phyloP scores from a whole-genome alignment of 2,888 invertebrate species.

The Aradus depressus region DNA sequence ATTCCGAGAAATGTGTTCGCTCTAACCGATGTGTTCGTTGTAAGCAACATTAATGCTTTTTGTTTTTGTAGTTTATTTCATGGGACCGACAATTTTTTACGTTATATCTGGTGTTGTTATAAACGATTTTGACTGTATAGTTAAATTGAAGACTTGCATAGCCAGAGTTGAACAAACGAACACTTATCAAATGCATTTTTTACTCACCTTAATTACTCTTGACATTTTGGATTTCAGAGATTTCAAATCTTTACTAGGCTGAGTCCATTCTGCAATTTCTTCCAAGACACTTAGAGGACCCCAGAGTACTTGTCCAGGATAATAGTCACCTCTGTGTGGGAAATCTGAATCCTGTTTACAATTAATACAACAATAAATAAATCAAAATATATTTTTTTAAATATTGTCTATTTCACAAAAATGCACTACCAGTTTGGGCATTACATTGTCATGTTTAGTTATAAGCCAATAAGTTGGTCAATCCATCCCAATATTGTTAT shows the following conservation, averaged over 20 bases:
- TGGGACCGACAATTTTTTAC: not conserved
- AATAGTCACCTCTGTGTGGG: constrained; percentile 46
- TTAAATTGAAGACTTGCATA: too few relatives aligned
- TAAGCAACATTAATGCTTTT: too few relatives aligned
- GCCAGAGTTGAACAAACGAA: too few relatives aligned
- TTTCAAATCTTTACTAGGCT: constrained; percentile 63
- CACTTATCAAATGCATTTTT: too few relatives aligned
- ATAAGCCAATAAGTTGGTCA: too few relatives aligned
- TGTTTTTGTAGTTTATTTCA: too few relatives aligned
- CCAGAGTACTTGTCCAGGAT: constrained; percentile 61
- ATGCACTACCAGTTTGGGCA: too few relatives aligned
- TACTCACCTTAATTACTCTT: constrained; percentile 7
- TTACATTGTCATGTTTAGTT: too few relatives aligned
- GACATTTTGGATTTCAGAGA: constrained; percentile 28
- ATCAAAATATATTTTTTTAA: not conserved
- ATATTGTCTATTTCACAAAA: too few relatives aligned
- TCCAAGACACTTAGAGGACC: constrained; percentile 64
- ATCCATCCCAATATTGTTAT: too few relatives aligned
- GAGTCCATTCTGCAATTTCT: constrained; percentile 63
- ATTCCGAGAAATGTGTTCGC: too few relatives aligned
- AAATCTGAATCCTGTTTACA: constrained; percentile 43
- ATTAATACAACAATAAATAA: not conserved
- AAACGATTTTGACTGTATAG: not conserved
- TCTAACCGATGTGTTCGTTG: too few relatives aligned
- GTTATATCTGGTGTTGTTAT: not conserved